Conservation (phyloP, 2,797 vertebrate genomes). For the Champsocephalus gunnari region DNA sequence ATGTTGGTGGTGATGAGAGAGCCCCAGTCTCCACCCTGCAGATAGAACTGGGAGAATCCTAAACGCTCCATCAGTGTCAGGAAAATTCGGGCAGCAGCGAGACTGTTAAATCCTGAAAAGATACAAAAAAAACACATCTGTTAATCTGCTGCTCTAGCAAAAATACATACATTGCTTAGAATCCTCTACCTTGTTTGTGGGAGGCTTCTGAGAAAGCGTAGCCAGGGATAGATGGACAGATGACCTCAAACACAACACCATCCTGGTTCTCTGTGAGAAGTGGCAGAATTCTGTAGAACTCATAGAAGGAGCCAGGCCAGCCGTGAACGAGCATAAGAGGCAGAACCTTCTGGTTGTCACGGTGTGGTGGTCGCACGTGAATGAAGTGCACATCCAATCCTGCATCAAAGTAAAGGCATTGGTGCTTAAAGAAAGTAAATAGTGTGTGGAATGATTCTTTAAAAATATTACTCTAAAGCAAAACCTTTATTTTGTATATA, state of each 20-base stretch:
- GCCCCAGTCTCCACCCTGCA: conserved; percentile 93
- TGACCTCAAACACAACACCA: conserved; percentile 86
- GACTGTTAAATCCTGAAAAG: conserved; percentile 82
- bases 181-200: conserved; percentile 84
- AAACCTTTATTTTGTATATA: not conserved
- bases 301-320: conserved; percentile 93
- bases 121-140: not conserved
- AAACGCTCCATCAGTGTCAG: conserved; percentile 91
- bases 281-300: conserved; percentile 92
- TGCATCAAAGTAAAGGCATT: conserved; percentile 50
- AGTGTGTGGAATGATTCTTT: not conserved
- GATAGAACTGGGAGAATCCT: conserved; percentile 88
- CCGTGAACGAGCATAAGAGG: conserved; percentile 91
- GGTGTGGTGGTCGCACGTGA: conserved; percentile 83
- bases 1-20: conserved; percentile 86
- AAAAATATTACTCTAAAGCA: not conserved
- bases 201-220: conserved; percentile 92
- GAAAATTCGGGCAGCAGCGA: conserved; percentile 88
- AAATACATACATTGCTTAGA: not conserved
- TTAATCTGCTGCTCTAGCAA: not conserved
- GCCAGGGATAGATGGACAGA: conserved; percentile 93
- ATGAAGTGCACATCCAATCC: conserved; percentile 91
- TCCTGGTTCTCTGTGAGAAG: conserved; percentile 83
- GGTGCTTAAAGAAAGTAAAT: not conserved
- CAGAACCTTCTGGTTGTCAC: conserved; percentile 75